Base-by-base conservation (phyloP, 2,888 invertebrate genomes). In the Cheilosia vernalis region DNA sequence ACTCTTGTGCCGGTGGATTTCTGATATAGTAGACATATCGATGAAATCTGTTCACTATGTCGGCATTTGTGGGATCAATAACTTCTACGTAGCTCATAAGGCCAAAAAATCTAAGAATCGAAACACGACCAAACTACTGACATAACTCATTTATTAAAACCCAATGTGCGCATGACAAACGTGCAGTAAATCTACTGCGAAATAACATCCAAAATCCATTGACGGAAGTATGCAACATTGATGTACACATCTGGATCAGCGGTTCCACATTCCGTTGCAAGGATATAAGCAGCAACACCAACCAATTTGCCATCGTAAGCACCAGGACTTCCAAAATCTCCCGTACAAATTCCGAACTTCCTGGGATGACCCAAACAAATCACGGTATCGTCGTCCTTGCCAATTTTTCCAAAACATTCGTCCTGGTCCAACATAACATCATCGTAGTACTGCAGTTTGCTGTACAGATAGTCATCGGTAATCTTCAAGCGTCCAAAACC, bases 251-350 rank as follows among this genome's bases (percentile, higher is more conserved):
- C 92, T 19, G 92, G 91, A 49, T 87, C 89, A 19, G 81, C 80
- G 30, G 89, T 90, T 67, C 90, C 91, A 56, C 92, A 90, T 72
- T 88, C 87, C 1, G 55, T 89, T 64, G 88, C 88, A 3, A 89
- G 61, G 13, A 89, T 58, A 61, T 89, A 88, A 49, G 88, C 90
- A 3, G 89, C 89, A 17, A 90, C 87, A 4, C 90, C 91, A 3
- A 90, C 89, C 17, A 91, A 87, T 21, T 88, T 67, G 0, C 77
- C 86, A 0, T 87, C 53, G 27, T 89, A 90, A 19, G 90, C 89
- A n/a, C 90, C 90, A 0, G 90, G 90, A n/a, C 90, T 89, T 10
- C 91, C 91, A 19, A 89, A 88, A 56, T 91, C 91, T 3, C 90
- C 91, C 5, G 87, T 76, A 69, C 88, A 84, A 61, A 88, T 82